Percentiles rank a stretch among this genome's conserved stretches.
These are phyloP conservation scores for Ianthella basta DNA, from an alignment of 37 sponge, comb jelly and placozoan species.

Conservation along the genomic window DNA sequence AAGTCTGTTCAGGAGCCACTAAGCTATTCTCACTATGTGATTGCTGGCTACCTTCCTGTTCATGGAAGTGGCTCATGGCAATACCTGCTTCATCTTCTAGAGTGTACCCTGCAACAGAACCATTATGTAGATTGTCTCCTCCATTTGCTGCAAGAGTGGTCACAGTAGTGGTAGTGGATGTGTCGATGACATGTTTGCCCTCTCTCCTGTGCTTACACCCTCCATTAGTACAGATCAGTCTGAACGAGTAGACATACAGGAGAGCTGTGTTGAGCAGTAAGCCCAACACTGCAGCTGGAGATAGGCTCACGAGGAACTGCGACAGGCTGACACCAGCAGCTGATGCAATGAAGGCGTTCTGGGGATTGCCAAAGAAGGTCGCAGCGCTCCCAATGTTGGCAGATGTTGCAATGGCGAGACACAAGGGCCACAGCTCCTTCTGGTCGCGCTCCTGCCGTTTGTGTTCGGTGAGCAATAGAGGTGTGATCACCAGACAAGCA, in stretches of 20 bases:
- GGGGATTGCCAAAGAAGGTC: slow-evolving; percentile 88
- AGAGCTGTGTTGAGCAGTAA: slow-evolving; percentile 47
- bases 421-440: slow-evolving; percentile 69
- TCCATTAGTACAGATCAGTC: background rate
- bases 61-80: no score
- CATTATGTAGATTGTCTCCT: no score
- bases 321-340: slow-evolving; percentile 53
- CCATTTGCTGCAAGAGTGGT: no score
- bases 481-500: slow-evolving; percentile 75
- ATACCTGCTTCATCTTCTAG: no score
- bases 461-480: slow-evolving; percentile 68
- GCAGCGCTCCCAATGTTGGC: slow-evolving; percentile 92
- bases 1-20: no score
- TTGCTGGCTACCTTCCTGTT: no score
- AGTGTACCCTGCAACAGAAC: no score
- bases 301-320: slow-evolving; percentile 67
- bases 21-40: no score
- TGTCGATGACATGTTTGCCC: no score
- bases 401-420: slow-evolving; percentile 83
- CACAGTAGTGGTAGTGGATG: no score
- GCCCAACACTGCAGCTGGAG: slow-evolving; percentile 77
- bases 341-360: slow-evolving; percentile 89
- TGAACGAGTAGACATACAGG: slow-evolving; percentile 53
- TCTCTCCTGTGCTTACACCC: background rate
- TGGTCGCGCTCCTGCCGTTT: slow-evolving; percentile 54